Evolutionary conservation across 2,888 invertebrate species (phyloP), one percentile per base, ranked within the genome.

Genomic region (Tenthredo mesomela): DNA sequence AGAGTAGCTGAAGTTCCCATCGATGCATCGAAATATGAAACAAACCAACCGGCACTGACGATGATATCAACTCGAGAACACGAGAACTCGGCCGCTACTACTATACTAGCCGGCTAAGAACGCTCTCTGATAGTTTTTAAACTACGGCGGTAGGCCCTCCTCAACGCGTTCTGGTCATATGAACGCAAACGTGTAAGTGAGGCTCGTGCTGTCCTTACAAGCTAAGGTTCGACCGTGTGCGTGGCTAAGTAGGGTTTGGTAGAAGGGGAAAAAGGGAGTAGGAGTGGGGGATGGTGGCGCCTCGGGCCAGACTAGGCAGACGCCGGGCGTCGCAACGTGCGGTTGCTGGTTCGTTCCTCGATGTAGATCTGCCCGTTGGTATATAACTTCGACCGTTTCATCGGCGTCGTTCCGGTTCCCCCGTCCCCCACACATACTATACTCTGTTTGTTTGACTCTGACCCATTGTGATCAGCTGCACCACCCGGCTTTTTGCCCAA

Each of bases 41-140:
- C n/a, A 54, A 54, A 54, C 12, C 10, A 47, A 37, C n/a, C 43
- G 25, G 25, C 73, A 54, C 77, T 33, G 47, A 77, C 61, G 25
- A 54, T 33, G 4, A 0, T 15, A 37, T 7, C 65, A 80, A 73
- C 71, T 7, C n/a, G 43, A 80, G 21, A 80, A 73, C 71, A 2
- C n/a, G 43, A 80, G 21, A 61, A 80, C 80, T 80, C 75, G 75
- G 33, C 73, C 54, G 73, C 37, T 58, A 4, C 61, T 61, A 54
- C 54, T 21, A 61, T 61, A 54, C 75, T 75, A 40, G 75, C 65
- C 84, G 77, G 77, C 77, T 61, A 80, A 84, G 78, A 84, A 84
- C 78, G 86, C 87, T 89, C 88, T 88, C 87, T 86, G 87, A 90
- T 89, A 89, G 85, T 90, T 90, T 90, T 90, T 88, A 88, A 90